Evolutionary conservation across 2,888 invertebrate species (phyloP).

Genomic region (Linnaemya vulpina): DNA sequence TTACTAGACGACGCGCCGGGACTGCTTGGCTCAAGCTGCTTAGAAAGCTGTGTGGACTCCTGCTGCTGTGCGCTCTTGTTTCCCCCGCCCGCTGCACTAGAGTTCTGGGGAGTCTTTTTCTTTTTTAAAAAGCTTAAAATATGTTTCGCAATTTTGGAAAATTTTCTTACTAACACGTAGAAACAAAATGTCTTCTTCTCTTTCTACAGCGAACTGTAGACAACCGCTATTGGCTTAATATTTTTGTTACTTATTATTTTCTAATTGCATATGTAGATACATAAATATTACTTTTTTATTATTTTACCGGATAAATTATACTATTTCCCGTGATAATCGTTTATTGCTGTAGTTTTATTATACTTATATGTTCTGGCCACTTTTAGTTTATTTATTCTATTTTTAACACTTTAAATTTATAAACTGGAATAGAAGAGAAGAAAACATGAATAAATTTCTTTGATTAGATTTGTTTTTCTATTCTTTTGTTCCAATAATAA

Average conservation of each 20-base stretch:
- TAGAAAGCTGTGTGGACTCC: conserved; percentile 71
- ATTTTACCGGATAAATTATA: conserved; percentile 15
- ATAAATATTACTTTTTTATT: neutral
- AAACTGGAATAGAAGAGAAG: neutral
- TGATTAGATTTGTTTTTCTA: neutral
- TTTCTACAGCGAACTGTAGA: conserved; percentile 1
- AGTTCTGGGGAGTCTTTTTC: conserved; percentile 81
- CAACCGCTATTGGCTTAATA: conserved; percentile 19
- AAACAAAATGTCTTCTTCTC: conserved; percentile 47
- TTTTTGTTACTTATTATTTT: neutral
- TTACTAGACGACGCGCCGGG: conserved; percentile 74
- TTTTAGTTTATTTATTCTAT: conserved; percentile 48
- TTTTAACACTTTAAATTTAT: conserved; percentile 26
- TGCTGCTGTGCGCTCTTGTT: conserved; percentile 79
- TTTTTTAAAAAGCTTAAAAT: conserved; percentile 83
- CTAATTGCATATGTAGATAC: neutral
- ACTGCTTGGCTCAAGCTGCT: conserved; percentile 76
- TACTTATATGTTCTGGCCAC: conserved; percentile 45
- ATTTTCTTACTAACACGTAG: conserved; percentile 76
- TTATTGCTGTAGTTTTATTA: conserved; percentile 22
- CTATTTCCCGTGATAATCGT: neutral
- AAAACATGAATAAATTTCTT: neutral
- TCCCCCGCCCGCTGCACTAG: conserved; percentile 76
- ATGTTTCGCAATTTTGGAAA: conserved; percentile 83
- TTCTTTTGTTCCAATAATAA: conserved; percentile 23